Conservation (phyloP, 2,113 vertebrate genomes). For the Chaetorhynchus papuensis region DNA sequence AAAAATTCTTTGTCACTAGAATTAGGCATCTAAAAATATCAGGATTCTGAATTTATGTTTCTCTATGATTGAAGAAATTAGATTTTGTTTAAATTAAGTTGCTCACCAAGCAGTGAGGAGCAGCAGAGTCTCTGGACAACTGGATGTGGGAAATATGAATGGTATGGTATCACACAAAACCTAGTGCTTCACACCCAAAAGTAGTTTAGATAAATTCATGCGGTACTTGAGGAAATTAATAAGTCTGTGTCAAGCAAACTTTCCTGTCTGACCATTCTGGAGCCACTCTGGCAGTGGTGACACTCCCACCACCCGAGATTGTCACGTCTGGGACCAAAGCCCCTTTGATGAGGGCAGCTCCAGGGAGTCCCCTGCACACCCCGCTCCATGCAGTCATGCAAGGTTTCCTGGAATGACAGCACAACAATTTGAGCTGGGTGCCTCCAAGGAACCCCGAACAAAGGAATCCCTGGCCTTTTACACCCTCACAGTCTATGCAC, state of each 20-base stretch:
- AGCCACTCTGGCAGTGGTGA: not conserved
- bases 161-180: not conserved
- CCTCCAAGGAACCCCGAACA: rapidly evolving
- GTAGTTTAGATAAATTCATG: not conserved
- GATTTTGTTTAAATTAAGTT: not conserved
- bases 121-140: not conserved
- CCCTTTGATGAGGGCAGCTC: rapidly evolving
- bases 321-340: rapidly evolving
- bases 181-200: not conserved
- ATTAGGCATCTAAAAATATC: not conserved
- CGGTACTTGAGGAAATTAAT: not conserved
- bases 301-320: not conserved
- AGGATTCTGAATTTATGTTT: not conserved
- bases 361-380: no score
- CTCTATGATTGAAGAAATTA: not conserved
- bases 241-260: not conserved
- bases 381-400: not conserved
- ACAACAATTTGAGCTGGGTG: not conserved
- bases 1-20: not conserved
- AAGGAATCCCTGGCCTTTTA: not conserved
- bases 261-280: not conserved
- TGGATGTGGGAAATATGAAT: not conserved
- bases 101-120: not conserved
- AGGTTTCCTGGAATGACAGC: not conserved
- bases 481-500: not conserved